Evolutionary conservation across 2,797 vertebrate genomes (phyloP).

Genomic region (Loris lydekkerianus): DNA sequence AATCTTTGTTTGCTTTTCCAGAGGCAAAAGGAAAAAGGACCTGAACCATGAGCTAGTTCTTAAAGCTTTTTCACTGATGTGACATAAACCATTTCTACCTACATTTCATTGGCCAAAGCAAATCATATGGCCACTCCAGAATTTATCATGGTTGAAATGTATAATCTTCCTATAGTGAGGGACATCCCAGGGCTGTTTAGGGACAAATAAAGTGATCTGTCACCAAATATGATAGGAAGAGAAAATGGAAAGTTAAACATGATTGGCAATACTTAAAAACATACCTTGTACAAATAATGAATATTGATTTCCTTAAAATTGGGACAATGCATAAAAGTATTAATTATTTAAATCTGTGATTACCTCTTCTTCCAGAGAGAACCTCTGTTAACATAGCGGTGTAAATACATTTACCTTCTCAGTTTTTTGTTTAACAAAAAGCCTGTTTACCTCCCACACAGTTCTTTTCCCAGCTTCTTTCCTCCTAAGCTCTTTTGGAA

Average conservation of each 20-base stretch:
- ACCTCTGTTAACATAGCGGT: background rate
- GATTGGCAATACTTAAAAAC: background rate
- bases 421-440: background rate
- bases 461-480: background rate
- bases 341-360: slow-evolving; percentile 9
- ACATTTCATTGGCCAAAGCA: background rate
- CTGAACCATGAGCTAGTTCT: background rate
- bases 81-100: background rate
- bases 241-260: background rate
- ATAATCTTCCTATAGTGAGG: background rate
- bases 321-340: background rate
- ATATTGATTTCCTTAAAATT: slow-evolving; percentile 9
- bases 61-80: background rate
- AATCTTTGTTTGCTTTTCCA: background rate
- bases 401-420: background rate
- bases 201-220: background rate
- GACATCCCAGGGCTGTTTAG: background rate
- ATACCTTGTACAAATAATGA: background rate
- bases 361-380: background rate
- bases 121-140: background rate
- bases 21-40: background rate
- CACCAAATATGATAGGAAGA: background rate
- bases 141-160: background rate
- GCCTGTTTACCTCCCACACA: background rate
- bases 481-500: background rate